Percentiles rank a stretch among this genome's conserved stretches.
phyloP scores from a whole-genome alignment of 2,113 vertebrate species.

The Quiscalus mexicanus region DNA sequence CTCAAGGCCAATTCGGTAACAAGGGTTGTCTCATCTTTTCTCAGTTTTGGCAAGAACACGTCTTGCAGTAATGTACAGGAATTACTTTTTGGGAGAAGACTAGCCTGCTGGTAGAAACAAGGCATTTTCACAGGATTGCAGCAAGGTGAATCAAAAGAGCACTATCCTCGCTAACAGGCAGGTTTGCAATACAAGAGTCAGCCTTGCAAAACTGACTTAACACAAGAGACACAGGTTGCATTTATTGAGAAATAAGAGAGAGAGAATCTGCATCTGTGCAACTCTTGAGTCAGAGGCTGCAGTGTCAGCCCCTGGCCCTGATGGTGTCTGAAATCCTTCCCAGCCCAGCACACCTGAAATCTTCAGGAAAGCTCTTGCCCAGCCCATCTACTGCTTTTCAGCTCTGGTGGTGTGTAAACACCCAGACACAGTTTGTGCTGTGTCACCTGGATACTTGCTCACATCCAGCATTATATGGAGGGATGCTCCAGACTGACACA shows the following conservation, averaged over 20 bases:
- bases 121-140: not conserved
- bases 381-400: not conserved
- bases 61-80: not conserved
- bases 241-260: not conserved
- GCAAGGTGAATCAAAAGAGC: not conserved
- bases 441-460: not conserved
- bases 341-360: not conserved
- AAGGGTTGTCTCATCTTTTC: not conserved
- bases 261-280: not conserved
- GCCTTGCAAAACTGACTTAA: not conserved
- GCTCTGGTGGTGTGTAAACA: not conserved
- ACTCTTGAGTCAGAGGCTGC: not conserved
- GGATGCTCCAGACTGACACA: not conserved
- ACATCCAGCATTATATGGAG: not conserved
- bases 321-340: not conserved
- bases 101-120: not conserved
- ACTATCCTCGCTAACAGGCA: not conserved
- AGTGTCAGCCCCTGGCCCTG: not conserved
- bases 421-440: not conserved
- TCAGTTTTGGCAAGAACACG: not conserved
- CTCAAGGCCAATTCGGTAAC: not conserved
- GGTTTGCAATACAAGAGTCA: not conserved
- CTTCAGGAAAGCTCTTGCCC: not conserved
- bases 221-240: not conserved
- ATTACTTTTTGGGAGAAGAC: not conserved